Base-by-base conservation (phyloP, 2,113 vertebrate species). In the Melanerpes aurifrons region DNA sequence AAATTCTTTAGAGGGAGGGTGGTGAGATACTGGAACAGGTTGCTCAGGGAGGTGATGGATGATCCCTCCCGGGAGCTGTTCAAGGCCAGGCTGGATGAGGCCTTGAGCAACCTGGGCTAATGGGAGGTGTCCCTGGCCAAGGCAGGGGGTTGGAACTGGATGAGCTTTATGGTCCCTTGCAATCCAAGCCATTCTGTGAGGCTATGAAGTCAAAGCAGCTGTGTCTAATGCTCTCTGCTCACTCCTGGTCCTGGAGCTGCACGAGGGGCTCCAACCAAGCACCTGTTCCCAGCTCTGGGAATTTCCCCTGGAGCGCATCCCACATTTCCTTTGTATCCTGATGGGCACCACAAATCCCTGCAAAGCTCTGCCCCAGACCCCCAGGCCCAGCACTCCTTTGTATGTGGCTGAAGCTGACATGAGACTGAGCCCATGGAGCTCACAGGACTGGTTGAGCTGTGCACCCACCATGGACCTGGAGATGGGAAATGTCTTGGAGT, bases 381-480 rank as follows among this genome's bases (percentile, higher is more conserved):
- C 0, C 19, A 2, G 12, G 15, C 26, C 9, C 54, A 57, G 9
- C 53, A 22, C 12, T 40, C 22, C 35, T 18, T 64, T 12, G 2
- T 1, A 20, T 2, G 32, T 18, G 69, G 63, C 63, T 19, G 32
- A 21, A 32, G 1, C 50, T 64, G 2, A 4, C 2, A 31, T 4
- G n/a, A 10, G 58, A 13, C 20, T 1, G 16, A 71, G 54, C 3
- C 0, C 1, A 3, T 0, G 62, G 1, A 24, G n/a, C 40, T 8
- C 1, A 10, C 0, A 20, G 71, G 2, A 1, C 29, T 6, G 70
- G 14, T 24, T 12, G 48, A 6, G 19, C 7, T 4, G 1, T 21
- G 31, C 37, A 3, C 50, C 59, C 3, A 16, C 43, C 6, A 0
- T 1, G 1, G 61, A 47, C 20, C 26, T 59, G 1, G 29, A 4